Evolutionary conservation across 1,140 invertebrate species (phyloP).

Genomic region (Maconellicoccus hirsutus): DNA sequence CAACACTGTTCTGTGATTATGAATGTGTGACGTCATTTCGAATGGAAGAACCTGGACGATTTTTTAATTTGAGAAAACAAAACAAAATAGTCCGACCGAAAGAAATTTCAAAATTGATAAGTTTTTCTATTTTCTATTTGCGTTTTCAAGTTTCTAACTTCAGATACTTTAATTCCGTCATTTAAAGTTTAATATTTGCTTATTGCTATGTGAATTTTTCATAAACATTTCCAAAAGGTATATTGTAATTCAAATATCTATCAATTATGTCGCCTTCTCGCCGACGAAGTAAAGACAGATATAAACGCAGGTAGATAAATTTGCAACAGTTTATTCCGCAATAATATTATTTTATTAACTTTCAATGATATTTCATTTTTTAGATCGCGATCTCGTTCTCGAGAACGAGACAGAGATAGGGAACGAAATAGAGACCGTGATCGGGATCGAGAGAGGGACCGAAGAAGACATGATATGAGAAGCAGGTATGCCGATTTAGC

Average conservation of each 20-base stretch:
- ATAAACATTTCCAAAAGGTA: too few species aligned
- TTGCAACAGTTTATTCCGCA: background rate
- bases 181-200: too few species aligned
- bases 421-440: constrained; percentile 44
- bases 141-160: too few species aligned
- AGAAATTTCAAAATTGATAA: too few species aligned
- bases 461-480: constrained; percentile 36
- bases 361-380: constrained; percentile 6
- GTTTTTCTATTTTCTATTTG: too few species aligned
- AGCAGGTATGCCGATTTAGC: constrained; percentile 34
- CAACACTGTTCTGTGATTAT: too few species aligned
- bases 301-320: constrained; percentile 11
- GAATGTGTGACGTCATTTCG: too few species aligned
- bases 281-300: constrained; percentile 1
- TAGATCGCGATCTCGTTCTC: constrained; percentile 33
- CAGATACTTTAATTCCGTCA: too few species aligned
- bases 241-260: background rate
- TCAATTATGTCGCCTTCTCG: background rate
- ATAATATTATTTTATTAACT: background rate
- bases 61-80: too few species aligned
- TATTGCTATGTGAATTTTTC: too few species aligned
- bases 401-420: constrained; percentile 38
- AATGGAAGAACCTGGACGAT: background rate
- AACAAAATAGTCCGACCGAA: too few species aligned
- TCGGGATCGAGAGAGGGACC: constrained; percentile 38